These are phyloP conservation scores for Stegostoma tigrinum DNA, from an alignment of 2,113 vertebrate genomes.

Conservation along the genomic window DNA sequence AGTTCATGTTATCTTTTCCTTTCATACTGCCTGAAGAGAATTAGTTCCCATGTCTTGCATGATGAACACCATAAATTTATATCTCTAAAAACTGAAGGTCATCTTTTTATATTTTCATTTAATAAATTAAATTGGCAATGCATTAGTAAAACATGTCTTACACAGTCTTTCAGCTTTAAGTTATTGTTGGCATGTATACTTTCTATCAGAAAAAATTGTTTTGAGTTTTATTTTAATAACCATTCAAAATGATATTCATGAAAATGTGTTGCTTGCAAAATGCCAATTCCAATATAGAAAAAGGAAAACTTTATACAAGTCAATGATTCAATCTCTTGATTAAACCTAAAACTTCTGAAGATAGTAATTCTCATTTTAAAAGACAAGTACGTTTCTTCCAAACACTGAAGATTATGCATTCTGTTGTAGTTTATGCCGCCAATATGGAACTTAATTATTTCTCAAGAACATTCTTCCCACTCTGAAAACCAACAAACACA, in stretches of 20 bases:
- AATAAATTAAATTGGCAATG: conserved; percentile 59
- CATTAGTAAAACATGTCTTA: conserved; percentile 53
- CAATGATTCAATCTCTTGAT: not conserved
- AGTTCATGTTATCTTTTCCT: conserved; percentile 38
- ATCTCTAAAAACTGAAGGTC: conserved; percentile 51
- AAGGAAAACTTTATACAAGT: not conserved
- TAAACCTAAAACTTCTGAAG: not conserved
- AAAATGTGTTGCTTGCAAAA: not conserved
- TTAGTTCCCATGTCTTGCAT: conserved; percentile 41
- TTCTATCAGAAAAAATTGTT: conserved; percentile 44
- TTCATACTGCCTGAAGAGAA: conserved; percentile 41
- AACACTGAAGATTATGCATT: not conserved
- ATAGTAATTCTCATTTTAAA: not conserved
- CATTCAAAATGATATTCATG: conserved; percentile 38
- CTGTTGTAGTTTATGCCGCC: no score
- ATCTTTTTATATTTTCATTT: conserved; percentile 57
- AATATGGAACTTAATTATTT: not conserved
- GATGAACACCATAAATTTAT: conserved; percentile 45
- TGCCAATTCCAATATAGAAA: not conserved
- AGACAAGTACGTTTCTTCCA: not conserved
- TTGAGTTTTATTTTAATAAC: conserved; percentile 54
- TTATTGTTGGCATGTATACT: conserved; percentile 27
- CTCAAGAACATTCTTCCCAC: not conserved
- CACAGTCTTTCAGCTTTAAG: conserved; percentile 48
- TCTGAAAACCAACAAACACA: not conserved